Percentiles rank a stretch among this genome's conserved stretches.
Evolutionary conservation across 2,113 vertebrate genomes (phyloP).

Genomic region (Burhinus bistriatus): DNA sequence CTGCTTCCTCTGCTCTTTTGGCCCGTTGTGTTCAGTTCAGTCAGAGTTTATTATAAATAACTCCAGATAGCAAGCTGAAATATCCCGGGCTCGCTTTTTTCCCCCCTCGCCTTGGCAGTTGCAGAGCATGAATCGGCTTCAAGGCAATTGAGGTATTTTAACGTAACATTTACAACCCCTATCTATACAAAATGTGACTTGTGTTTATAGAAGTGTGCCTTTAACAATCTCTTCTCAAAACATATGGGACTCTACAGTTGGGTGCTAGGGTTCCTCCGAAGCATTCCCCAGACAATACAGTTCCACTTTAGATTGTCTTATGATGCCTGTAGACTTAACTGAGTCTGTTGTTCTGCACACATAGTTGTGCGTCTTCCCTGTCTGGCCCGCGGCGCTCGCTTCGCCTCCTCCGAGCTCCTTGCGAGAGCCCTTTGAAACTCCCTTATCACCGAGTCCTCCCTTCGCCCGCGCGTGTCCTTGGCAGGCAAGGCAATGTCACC

Average conservation of each 20-base stretch:
- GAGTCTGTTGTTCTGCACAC: neutral
- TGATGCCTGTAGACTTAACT: neutral
- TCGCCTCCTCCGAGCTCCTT: neutral
- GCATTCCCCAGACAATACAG: neutral
- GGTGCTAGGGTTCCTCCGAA: neutral
- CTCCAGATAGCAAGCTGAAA: neutral
- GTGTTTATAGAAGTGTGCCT: neutral
- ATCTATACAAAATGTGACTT: neutral
- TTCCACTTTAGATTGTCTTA: neutral
- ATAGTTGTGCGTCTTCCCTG: neutral
- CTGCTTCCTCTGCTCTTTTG: conserved; percentile 9
- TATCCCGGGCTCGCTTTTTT: neutral
- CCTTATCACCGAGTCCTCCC: neutral
- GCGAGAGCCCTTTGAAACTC: neutral
- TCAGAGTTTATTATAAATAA: conserved; percentile 1
- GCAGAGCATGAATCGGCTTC: neutral
- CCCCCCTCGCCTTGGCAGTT: neutral
- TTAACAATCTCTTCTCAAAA: conserved; percentile 6
- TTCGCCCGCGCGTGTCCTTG: neutral
- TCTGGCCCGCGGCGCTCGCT: neutral
- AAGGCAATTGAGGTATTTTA: neutral
- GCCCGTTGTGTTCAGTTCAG: neutral
- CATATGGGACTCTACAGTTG: neutral
- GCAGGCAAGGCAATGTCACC: neutral
- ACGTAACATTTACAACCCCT: neutral